A percentile compares a stretch with the other conserved stretches of the same genome.
phyloP scores from a whole-genome alignment of 2,113 vertebrate species.

The Apteryx owenii region DNA sequence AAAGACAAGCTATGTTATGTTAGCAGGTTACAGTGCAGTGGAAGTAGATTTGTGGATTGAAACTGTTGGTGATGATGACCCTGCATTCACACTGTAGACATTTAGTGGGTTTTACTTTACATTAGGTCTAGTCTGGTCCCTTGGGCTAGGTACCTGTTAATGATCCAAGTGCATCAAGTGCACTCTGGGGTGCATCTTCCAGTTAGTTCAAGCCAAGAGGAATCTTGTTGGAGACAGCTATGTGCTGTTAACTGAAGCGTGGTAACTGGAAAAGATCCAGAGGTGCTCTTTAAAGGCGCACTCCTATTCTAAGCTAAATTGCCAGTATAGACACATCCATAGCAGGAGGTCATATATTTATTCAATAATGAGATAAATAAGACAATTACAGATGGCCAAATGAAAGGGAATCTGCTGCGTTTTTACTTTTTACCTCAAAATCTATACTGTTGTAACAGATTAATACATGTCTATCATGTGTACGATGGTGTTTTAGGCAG shows the following conservation, averaged over 20 bases:
- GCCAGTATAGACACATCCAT: background rate
- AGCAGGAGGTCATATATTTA: background rate
- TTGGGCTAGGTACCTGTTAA: background rate
- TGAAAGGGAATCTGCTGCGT: background rate
- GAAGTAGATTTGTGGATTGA: background rate
- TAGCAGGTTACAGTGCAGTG: background rate
- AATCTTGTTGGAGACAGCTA: background rate
- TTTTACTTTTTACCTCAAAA: background rate
- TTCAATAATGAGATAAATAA: background rate
- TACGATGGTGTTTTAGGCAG: background rate
- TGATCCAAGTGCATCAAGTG: background rate
- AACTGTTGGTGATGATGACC: background rate
- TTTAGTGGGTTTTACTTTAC: background rate
- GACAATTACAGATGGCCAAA: background rate
- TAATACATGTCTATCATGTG: background rate
- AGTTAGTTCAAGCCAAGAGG: too few species aligned
- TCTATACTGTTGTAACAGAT: background rate
- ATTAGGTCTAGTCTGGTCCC: background rate
- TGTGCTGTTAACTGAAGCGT: background rate
- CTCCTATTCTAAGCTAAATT: background rate
- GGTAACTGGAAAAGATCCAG: background rate
- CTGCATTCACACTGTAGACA: background rate
- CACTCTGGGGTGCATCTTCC: background rate
- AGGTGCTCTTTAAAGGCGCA: background rate
- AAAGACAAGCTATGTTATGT: background rate